Evolutionary conservation across 2,888 invertebrate species (phyloP).

Genomic region (Coelinius sp.): DNA sequence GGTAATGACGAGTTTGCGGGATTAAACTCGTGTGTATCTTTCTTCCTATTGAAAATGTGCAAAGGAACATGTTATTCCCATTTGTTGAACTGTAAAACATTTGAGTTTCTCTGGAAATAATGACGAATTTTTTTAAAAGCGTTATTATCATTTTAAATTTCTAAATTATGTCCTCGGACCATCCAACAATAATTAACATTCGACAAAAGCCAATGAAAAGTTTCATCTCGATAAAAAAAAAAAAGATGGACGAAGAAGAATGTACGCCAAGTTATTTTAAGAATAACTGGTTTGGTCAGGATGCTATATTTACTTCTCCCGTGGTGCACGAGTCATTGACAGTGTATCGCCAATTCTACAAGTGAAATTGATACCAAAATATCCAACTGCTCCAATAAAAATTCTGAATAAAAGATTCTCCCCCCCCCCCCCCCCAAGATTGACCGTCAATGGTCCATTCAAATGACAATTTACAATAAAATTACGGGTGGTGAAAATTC

Average conservation of each 20-base stretch:
- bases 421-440: no score
- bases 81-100: no score
- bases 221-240: background rate
- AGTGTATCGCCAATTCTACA: slow-evolving; percentile 44
- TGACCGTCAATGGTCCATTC: background rate
- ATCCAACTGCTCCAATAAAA: background rate
- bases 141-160: background rate
- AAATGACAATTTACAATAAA: background rate
- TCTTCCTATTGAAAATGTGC: no score
- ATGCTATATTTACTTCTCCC: slow-evolving; percentile 66
- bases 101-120: background rate
- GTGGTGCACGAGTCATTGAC: slow-evolving; percentile 62
- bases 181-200: background rate
- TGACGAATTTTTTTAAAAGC: background rate
- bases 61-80: no score
- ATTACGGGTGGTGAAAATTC: background rate
- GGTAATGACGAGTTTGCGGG: background rate
- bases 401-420: background rate
- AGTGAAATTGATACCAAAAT: slow-evolving; percentile 6
- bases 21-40: background rate
- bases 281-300: slow-evolving; percentile 66
- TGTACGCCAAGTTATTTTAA: slow-evolving; percentile 65
- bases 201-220: background rate
- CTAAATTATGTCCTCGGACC: background rate
- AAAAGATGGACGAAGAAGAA: slow-evolving; percentile 49